Conservation (phyloP, 2,888 invertebrate genomes). For the Orgyia antiqua region DNA sequence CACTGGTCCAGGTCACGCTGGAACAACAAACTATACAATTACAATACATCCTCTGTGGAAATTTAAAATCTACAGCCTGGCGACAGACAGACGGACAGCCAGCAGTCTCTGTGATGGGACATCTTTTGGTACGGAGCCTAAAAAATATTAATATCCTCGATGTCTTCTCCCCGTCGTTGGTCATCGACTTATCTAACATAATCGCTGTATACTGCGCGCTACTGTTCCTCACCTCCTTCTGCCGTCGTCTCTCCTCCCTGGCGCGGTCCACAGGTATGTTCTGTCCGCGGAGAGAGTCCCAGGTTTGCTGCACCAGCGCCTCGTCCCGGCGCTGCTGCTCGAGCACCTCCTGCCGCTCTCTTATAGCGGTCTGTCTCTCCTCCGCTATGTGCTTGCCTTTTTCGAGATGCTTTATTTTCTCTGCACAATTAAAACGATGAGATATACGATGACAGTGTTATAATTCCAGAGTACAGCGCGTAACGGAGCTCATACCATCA, state of each 20-base stretch:
- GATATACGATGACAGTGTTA: no score
- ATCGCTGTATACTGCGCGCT: no score
- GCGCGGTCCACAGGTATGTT: slow-evolving; percentile 36
- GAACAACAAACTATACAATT: slow-evolving; percentile 1
- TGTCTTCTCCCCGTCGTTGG: no score
- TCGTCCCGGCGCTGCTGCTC: slow-evolving; percentile 29
- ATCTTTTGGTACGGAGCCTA: no score
- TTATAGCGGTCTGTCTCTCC: slow-evolving; percentile 39
- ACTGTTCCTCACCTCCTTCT: slow-evolving; percentile 42
- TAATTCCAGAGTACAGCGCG: no score
- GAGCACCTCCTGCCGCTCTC: slow-evolving; percentile 30
- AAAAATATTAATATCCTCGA: no score
- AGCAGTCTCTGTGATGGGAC: no score
- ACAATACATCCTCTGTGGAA: neutral
- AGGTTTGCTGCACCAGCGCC: slow-evolving; percentile 37
- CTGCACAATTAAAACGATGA: slow-evolving; percentile 24
- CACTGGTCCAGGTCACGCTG: slow-evolving; percentile 52
- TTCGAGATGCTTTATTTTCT: slow-evolving; percentile 31
- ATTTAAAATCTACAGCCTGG: neutral
- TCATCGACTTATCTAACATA: no score
- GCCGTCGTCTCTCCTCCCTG: slow-evolving; percentile 30
- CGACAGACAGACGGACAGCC: no score
- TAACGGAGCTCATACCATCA: no score
- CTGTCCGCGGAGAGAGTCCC: slow-evolving; percentile 51
- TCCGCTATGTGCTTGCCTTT: slow-evolving; percentile 30